These are phyloP conservation scores for Pelobates fuscus DNA, from an alignment of 2,113 vertebrate species.

Conservation along the genomic window DNA sequence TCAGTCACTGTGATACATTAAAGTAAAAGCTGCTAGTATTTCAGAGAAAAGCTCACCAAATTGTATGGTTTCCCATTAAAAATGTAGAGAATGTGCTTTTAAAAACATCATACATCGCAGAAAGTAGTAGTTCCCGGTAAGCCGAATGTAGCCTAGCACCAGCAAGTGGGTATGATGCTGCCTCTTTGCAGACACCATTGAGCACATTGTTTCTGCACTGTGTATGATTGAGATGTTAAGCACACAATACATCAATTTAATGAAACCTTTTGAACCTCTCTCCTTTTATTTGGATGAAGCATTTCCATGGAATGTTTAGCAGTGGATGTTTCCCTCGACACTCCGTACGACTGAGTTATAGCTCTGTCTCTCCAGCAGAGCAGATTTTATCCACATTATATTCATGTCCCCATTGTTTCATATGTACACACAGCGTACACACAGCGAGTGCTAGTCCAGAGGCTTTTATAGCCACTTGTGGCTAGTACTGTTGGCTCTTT, in stretches of 20 bases:
- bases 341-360: constrained; percentile 40
- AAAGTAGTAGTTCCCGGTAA: background rate
- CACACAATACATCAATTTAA: constrained; percentile 48
- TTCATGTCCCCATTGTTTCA: constrained; percentile 39
- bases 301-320: constrained; percentile 52
- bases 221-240: constrained; percentile 46
- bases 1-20: no score
- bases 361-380: constrained; percentile 40
- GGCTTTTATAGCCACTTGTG: constrained; percentile 45
- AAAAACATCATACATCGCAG: background rate
- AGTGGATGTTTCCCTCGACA: constrained; percentile 45
- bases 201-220: constrained; percentile 44
- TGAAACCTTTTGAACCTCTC: constrained; percentile 52
- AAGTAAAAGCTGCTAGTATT: no score
- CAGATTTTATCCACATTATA: constrained; percentile 49
- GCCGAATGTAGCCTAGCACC: background rate
- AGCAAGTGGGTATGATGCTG: background rate
- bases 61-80: no score
- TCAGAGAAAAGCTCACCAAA: no score
- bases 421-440: constrained; percentile 7
- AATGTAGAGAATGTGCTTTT: background rate
- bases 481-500: constrained; percentile 12
- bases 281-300: constrained; percentile 52
- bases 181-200: constrained; percentile 18
- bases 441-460: constrained; percentile 26